These are phyloP conservation scores for Hippocampus abdominalis DNA, from an alignment of 2,113 vertebrate species.

Conservation along the genomic window DNA sequence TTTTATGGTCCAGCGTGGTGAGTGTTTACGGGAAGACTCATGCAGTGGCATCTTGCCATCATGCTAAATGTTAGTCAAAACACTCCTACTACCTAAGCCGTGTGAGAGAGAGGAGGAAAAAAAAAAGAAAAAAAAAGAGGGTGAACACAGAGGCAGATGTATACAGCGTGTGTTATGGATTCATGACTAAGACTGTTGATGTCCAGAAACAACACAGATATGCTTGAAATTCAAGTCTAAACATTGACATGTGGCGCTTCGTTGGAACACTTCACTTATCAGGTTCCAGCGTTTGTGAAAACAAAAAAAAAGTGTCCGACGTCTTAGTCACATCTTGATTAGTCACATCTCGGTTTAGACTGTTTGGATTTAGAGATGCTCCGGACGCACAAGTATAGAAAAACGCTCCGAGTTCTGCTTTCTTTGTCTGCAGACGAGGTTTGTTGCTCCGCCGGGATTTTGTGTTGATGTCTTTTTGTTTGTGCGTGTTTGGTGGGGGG, in stretches of 20 bases:
- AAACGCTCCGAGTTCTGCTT: conserved; percentile 43
- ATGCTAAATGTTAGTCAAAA: conserved; percentile 51
- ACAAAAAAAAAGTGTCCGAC: conserved; percentile 32
- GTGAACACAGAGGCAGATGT: conserved; percentile 36
- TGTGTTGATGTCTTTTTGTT: conserved; percentile 15
- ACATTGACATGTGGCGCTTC: conserved; percentile 19
- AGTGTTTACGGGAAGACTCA: conserved; percentile 65
- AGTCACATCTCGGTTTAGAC: conserved; percentile 63
- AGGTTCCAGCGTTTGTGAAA: conserved; percentile 16
- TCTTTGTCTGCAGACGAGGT: conserved; percentile 4
- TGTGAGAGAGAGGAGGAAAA: conserved; percentile 9
- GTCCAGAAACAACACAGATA: conserved; percentile 14
- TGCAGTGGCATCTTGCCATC: conserved; percentile 56
- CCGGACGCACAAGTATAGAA: conserved; percentile 21
- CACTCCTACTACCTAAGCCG: conserved; percentile 26
- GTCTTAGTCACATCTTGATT: conserved; percentile 57
- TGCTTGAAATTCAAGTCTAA: conserved; percentile 13
- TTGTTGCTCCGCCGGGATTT: conserved; percentile 14
- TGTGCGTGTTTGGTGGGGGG: conserved; percentile 16
- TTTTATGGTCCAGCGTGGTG: conserved; percentile 44
- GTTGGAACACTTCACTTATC: conserved; percentile 21
- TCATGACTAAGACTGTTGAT: conserved; percentile 24
- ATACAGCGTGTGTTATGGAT: conserved; percentile 18
- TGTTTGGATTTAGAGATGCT: conserved; percentile 53
- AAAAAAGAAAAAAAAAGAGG: conserved; percentile 3